Base-by-base conservation (phyloP, 2,888 invertebrate genomes). In the Polydrusus cervinus region DNA sequence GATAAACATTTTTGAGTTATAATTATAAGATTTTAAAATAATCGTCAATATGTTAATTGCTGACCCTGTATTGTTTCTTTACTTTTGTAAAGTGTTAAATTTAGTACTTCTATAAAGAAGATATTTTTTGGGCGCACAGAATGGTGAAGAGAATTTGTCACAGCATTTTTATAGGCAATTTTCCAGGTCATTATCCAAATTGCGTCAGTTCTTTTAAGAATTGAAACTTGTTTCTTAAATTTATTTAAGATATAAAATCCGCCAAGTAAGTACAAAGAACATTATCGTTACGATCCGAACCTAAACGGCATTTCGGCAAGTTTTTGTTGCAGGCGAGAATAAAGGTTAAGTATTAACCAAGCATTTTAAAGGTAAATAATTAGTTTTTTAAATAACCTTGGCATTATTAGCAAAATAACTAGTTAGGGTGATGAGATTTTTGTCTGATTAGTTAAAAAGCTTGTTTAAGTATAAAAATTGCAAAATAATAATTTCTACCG, bases 211-310 rank as follows among this genome's bases (percentile, higher is more conserved):
- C 38, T 60, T 60, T 25, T 3, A 34, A 18, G 18, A 34, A 2
- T 7, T 3, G 10, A 18, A 60, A 60, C 57, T 38, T 38, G 57
- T 18, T 60, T 60, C 38, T 38, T 60, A 38, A 34, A 60, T 38
- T 60, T 60, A 60, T 60, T 38, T 38, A 38, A 11, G 38, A 38
- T 40, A 60, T 60, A 60, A 60, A 60, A 38, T 60, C 38, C 9
- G 11, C 71, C 74, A 64, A 74, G 69, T 65, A 74, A 69, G 74
- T 65, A 65, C 45, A 75, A 49, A 71, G 66, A 38, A 65, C 60
- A 71, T 70, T 60, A 75, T 71, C 71, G 60, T 70, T 71, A 74
- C 65, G 40, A 62, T 65, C 57, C 16, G 3, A 60, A 60, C 11
- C 9, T 53, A 53, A 53, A 53, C 25, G 53, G n/a, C 53, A 53